phyloP scores from a whole-genome alignment of 2,113 vertebrate genomes.

The Potamarius usumacintae region DNA sequence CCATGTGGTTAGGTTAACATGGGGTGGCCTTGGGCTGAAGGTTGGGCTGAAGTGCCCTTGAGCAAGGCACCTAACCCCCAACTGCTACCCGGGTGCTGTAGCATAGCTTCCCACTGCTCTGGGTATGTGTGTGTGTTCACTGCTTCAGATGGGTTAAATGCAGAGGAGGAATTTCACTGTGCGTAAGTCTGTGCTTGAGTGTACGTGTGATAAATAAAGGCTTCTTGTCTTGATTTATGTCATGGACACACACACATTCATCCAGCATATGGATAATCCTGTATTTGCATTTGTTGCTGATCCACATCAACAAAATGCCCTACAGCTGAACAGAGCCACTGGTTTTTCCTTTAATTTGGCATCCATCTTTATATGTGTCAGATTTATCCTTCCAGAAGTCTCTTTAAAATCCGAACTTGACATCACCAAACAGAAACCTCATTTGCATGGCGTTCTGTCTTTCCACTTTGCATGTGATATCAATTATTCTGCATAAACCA shows the following conservation, averaged over 20 bases:
- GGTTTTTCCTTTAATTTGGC: neutral
- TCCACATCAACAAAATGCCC: neutral
- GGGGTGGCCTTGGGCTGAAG: no score
- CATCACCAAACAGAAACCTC: neutral
- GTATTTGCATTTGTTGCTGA: neutral
- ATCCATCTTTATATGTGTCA: neutral
- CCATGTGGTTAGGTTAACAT: no score
- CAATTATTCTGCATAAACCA: neutral
- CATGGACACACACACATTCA: neutral
- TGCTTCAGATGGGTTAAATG: no score
- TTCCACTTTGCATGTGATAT: neutral
- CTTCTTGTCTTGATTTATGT: no score
- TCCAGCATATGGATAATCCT: neutral
- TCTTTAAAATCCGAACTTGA: neutral
- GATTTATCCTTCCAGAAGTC: neutral
- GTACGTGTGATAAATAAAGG: no score
- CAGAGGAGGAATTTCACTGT: no score
- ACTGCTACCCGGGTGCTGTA: no score
- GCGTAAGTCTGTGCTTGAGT: no score
- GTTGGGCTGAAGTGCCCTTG: no score
- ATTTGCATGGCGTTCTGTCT: neutral
- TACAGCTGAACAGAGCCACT: neutral
- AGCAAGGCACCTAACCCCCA: no score
- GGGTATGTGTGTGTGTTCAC: no score
- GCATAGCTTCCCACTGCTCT: no score